Evolutionary conservation across 2,113 vertebrate genomes (phyloP), one percentile per base, ranked within the genome.

Genomic region (Gymnogyps californianus): DNA sequence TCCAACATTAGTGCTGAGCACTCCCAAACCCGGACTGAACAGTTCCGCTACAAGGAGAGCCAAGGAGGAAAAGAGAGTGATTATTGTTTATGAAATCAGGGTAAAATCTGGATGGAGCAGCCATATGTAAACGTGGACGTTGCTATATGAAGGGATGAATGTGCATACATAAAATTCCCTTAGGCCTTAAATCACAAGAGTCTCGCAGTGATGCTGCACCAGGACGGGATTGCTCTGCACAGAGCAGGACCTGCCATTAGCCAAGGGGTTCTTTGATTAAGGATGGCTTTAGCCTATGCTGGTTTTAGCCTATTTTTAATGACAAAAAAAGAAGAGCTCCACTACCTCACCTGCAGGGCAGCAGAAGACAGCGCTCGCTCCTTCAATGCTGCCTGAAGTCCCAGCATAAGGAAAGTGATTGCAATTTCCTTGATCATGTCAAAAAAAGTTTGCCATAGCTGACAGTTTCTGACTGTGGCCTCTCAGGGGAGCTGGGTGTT

Each of bases 91-190:
- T 28, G 75, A 71, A 94, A 91, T 46, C 44, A 36, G 32, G 47
- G 44, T 38, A 47, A 31, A 42, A 85, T 16, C 52, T 57, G 47
- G 11, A 17, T 11, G 22, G 72, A 66, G 52, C 36, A 58, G 69
- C 72, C 4, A 0, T 12, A 36, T 2, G 12, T 59, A 77, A 74
- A 46, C 0, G 0, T 32, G 40, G 40, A 29, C 3, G 2, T 18
- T 62, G 40, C 58, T 52, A 5, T 21, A 17, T 22, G 67, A 59
- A 58, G 54, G 44, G 38, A 77, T 65, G 67, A 65, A n/a, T 64
- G 28, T 34, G 38, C 38, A 36, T 47, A 44, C 17, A 18, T 17
- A 65, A n/a, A 67, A 58, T 29, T 22, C 40, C 67, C 49, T 69
- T 34, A 25, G 46, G 77, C 47, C 38, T 82, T 84, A 57, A 70